A percentile compares a stretch with the other conserved stretches of the same genome.
Evolutionary conservation across 2,113 vertebrate genomes (phyloP).

Genomic region (Dascyllus trimaculatus): DNA sequence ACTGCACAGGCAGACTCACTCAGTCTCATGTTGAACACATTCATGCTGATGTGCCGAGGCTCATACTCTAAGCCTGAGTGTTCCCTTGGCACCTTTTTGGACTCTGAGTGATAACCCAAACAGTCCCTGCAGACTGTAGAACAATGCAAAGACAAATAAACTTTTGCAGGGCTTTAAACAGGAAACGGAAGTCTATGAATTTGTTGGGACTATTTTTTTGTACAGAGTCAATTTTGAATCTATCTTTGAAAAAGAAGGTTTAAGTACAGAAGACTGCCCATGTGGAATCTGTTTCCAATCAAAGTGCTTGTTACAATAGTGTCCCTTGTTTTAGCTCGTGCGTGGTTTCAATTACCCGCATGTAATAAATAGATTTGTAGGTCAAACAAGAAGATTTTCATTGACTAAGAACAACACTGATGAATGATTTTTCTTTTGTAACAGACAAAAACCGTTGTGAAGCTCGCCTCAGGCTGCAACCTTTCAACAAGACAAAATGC

Average conservation of each 20-base stretch:
- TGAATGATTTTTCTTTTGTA: slow-evolving; percentile 15
- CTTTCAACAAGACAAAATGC: slow-evolving; percentile 13
- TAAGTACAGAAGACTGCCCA: slow-evolving; percentile 20
- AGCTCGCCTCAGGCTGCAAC: slow-evolving; percentile 4
- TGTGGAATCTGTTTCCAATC: slow-evolving; percentile 55
- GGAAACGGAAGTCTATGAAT: slow-evolving; percentile 62
- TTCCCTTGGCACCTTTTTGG: slow-evolving; percentile 5
- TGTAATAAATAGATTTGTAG: slow-evolving; percentile 15
- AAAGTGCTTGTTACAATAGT: slow-evolving; percentile 36
- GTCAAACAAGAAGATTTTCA: slow-evolving; percentile 24
- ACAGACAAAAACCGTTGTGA: neutral
- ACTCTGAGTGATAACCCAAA: slow-evolving; percentile 24
- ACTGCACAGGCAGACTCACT: slow-evolving; percentile 11
- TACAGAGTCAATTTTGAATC: slow-evolving; percentile 8
- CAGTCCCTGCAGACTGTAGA: slow-evolving; percentile 24
- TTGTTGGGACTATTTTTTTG: slow-evolving; percentile 15
- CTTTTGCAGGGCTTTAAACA: slow-evolving; percentile 5
- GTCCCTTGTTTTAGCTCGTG: slow-evolving; percentile 23
- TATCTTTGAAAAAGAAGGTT: neutral
- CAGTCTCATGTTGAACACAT: slow-evolving; percentile 19
- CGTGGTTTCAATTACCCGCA: slow-evolving; percentile 34
- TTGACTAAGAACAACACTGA: neutral
- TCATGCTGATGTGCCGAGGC: neutral
- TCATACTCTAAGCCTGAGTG: neutral
- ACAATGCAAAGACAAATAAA: slow-evolving; percentile 71